Conservation (phyloP, 2,113 vertebrate species). For the Halichoeres trimaculatus region DNA sequence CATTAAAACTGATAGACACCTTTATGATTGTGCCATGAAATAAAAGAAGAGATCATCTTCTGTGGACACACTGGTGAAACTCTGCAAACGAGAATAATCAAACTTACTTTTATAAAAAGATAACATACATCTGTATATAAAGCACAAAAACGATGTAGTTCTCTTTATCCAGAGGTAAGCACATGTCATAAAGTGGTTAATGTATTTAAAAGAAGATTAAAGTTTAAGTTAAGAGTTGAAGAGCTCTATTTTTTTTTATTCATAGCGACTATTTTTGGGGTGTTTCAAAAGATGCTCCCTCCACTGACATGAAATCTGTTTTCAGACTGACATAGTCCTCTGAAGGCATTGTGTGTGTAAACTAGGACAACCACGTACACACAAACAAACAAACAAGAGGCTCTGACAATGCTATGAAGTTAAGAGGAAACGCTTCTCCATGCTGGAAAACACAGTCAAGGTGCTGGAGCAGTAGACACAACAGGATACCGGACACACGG, state of each 20-base stretch:
- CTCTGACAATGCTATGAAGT: neutral
- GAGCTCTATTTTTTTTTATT: conserved; percentile 3
- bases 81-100: neutral
- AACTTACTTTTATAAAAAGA: neutral
- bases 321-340: neutral
- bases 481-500: conserved; percentile 70
- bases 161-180: conserved; percentile 38
- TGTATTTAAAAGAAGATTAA: conserved; percentile 52
- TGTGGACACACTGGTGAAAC: conserved; percentile 24
- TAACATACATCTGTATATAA: conserved; percentile 22
- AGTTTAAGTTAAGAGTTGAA: conserved; percentile 10
- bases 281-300: neutral
- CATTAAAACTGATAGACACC: neutral
- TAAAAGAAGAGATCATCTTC: conserved; percentile 21
- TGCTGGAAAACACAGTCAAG: conserved; percentile 34
- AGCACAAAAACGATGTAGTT: conserved; percentile 33
- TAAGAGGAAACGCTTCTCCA: conserved; percentile 23
- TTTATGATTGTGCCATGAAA: conserved; percentile 29
- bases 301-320: neutral
- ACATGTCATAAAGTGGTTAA: conserved; percentile 40
- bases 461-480: conserved; percentile 68
- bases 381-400: conserved; percentile 12
- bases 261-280: neutral
- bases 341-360: too few relatives aligned
- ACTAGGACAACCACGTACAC: conserved; percentile 2